Evolutionary conservation across 2,888 invertebrate species (phyloP).

Genomic region (Bimastos eiseni): DNA sequence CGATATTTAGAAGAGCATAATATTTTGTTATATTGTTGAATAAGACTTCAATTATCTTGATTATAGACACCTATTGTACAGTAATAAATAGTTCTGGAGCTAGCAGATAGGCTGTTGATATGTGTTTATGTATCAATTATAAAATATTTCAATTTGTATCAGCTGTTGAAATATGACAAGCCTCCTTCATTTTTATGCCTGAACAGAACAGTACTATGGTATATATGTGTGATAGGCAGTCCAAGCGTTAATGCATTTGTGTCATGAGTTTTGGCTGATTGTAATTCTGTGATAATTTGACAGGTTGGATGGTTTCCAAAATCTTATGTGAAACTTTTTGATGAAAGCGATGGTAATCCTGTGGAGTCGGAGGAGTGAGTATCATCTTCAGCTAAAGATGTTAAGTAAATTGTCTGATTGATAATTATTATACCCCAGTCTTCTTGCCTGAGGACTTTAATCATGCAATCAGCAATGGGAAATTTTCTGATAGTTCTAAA

Average conservation of each 20-base stretch:
- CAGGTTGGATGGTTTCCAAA: conserved; percentile 70
- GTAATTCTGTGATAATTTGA: not conserved
- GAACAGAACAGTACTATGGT: not conserved
- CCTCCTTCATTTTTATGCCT: not conserved
- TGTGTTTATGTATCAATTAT: not conserved
- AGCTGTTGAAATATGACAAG: not conserved
- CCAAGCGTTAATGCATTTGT: not conserved
- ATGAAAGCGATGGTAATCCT: conserved; percentile 37
- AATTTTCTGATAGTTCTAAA: too few species aligned
- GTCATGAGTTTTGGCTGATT: not conserved
- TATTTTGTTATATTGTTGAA: not conserved
- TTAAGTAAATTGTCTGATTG: not conserved
- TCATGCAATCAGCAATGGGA: too few species aligned
- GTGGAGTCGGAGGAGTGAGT: conserved; percentile 20
- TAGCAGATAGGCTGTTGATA: not conserved
- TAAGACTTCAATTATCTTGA: not conserved
- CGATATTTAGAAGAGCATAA: not conserved
- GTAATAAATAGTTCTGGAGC: too few species aligned
- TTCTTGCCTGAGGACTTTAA: not conserved
- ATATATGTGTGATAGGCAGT: not conserved
- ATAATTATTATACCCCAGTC: not conserved
- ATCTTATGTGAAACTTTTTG: conserved; percentile 66
- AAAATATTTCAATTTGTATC: not conserved
- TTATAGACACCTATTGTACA: not conserved
- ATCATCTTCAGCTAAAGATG: not conserved